Percentiles rank a stretch among this genome's conserved stretches.
These are phyloP conservation scores for Microdon myrmicae DNA, from an alignment of 2,888 invertebrate species.

Conservation along the genomic window DNA sequence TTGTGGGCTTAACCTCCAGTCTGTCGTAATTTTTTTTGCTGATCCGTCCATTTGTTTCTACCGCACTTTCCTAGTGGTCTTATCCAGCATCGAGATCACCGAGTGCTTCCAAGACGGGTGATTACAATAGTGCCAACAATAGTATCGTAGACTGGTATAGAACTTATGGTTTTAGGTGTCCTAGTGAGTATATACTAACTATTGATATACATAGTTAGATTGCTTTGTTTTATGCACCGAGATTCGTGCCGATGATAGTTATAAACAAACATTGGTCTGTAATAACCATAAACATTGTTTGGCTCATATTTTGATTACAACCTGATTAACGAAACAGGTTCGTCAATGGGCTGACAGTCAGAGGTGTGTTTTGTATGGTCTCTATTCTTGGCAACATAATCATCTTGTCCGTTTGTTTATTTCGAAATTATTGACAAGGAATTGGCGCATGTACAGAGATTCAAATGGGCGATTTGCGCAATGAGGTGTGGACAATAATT, in stretches of 20 bases:
- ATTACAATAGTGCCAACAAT: slow-evolving; percentile 43
- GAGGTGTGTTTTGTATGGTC: not conserved
- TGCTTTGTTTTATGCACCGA: too few relatives aligned
- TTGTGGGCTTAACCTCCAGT: slow-evolving; percentile 1
- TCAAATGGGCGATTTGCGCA: too few relatives aligned
- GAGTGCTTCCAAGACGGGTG: slow-evolving; percentile 31
- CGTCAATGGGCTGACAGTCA: slow-evolving; percentile 5
- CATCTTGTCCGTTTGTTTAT: slow-evolving; percentile 4
- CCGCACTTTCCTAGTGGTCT: not conserved
- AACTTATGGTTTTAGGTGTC: slow-evolving; percentile 30
- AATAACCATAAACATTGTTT: slow-evolving; percentile 54
- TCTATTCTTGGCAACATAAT: slow-evolving; percentile 27
- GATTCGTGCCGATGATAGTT: slow-evolving; percentile 36
- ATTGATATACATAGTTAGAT: too few relatives aligned
- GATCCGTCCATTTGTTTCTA: not conserved
- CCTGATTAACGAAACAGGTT: slow-evolving; percentile 17
- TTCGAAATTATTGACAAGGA: too few relatives aligned
- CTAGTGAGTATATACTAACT: too few relatives aligned
- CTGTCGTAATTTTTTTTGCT: not conserved
- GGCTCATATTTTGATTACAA: slow-evolving; percentile 47
- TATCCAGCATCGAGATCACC: slow-evolving; percentile 36
- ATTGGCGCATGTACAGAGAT: too few relatives aligned
- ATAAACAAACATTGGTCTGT: slow-evolving; percentile 54
- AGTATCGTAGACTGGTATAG: slow-evolving; percentile 3
- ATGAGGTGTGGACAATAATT: too few relatives aligned